These are phyloP conservation scores for Arctopsyche grandis DNA, from an alignment of 1,140 invertebrate genomes.

Conservation along the genomic window DNA sequence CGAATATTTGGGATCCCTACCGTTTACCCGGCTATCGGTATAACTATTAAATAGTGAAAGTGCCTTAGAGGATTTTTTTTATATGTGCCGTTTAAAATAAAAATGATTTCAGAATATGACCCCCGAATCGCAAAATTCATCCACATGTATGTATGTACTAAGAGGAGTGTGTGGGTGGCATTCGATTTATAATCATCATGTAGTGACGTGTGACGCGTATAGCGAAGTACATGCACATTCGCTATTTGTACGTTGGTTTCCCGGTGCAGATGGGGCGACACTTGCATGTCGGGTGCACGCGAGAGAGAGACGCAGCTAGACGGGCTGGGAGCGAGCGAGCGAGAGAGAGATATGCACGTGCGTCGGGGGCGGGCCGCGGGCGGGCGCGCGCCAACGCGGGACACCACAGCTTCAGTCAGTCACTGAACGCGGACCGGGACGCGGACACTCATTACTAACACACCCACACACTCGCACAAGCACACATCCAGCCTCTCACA, in stretches of 20 bases:
- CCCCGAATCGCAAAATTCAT: no score
- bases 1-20: no score
- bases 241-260: background rate
- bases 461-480: background rate
- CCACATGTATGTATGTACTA: no score
- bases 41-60: no score
- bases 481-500: background rate
- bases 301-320: background rate
- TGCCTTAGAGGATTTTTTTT: no score
- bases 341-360: background rate
- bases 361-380: conserved; percentile 4
- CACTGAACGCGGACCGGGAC: conserved; percentile 45
- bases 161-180: no score
- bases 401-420: conserved; percentile 48
- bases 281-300: background rate
- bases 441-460: conserved; percentile 16
- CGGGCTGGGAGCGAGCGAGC: background rate
- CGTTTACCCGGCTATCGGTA: no score
- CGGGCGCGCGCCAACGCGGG: background rate
- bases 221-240: background rate
- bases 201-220: background rate
- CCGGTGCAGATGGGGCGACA: background rate
- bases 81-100: no score
- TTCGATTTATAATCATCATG: no score
- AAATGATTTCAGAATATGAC: no score